phyloP scores from a whole-genome alignment of 2,888 invertebrate species.

The Dicyrtomina minuta region DNA sequence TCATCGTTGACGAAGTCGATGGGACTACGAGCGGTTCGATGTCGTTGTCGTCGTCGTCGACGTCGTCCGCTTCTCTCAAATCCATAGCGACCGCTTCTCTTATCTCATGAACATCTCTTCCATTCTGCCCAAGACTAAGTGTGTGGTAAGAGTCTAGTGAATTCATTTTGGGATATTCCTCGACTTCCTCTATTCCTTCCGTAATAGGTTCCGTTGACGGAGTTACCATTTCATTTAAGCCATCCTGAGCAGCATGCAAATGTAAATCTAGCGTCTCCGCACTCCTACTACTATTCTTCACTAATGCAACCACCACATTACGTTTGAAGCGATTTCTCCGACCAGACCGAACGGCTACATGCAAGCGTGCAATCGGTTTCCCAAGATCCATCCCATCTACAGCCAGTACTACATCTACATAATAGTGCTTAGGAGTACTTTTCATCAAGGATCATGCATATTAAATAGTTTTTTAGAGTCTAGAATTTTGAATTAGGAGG shows the following conservation, averaged over 20 bases:
- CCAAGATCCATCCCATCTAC: background rate
- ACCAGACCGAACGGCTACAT: conserved; percentile 7
- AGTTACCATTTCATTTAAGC: conserved; percentile 32
- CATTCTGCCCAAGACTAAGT: conserved; percentile 21
- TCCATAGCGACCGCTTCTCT: background rate
- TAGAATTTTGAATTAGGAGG: too few relatives aligned
- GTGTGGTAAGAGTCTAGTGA: conserved; percentile 15
- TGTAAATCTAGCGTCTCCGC: conserved; percentile 2
- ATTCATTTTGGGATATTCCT: conserved; percentile 18
- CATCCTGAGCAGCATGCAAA: conserved; percentile 28
- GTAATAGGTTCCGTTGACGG: conserved; percentile 19
- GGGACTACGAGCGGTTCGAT: background rate
- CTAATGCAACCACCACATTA: conserved; percentile 13
- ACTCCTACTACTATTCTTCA: background rate
- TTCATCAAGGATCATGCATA: too few relatives aligned
- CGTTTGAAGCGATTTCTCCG: conserved; percentile 7
- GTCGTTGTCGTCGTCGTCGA: background rate
- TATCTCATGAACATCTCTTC: conserved; percentile 25
- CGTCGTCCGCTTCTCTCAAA: conserved; percentile 16
- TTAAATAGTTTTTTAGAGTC: too few relatives aligned
- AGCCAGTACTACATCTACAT: conserved; percentile 2
- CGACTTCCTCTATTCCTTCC: conserved; percentile 25
- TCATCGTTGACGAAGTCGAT: background rate
- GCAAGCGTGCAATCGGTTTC: background rate
- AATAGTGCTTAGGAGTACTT: too few relatives aligned